Base-by-base conservation (phyloP, 2,888 invertebrate species). In the Dromius quadrimaculatus region DNA sequence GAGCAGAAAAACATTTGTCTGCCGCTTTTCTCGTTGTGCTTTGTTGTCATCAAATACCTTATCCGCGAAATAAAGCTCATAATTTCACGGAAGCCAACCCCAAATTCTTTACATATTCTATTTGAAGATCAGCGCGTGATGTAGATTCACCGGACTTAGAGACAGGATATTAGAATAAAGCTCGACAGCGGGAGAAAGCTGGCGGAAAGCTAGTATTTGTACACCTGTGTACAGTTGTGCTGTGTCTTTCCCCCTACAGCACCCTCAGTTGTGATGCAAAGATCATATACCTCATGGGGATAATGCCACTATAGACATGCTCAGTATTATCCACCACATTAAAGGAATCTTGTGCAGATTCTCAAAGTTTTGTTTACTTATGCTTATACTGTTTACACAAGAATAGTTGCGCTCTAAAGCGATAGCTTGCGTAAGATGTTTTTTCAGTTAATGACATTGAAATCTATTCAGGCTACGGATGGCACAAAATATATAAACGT, bases 41-140 rank as follows among this genome's bases (percentile, higher is more conserved):
- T n/a, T n/a, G n/a, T n/a, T n/a, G n/a, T n/a, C n/a, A n/a, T n/a
- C n/a, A n/a, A n/a, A n/a, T n/a, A n/a, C n/a, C n/a, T n/a, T n/a
- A n/a, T n/a, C n/a, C n/a, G n/a, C n/a, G n/a, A 22, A 47, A 47
- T 47, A 47, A 47, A 47, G 11, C 22, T 11, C 22, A 47, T 47
- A 47, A 47, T 47, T 57, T 34, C 15, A 28, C 28, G 11, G 32
- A 57, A 57, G 28, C 57, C 32, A 13, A n/a, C 19, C 28, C 5
- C 64, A 64, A 47, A 64, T 64, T 64, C 64, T 64, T 43, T 64
- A 64, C 45, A 64, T 64, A 64, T 64, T 64, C 64, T 47, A 45
- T 64, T 64, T 47, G 15, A 28, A 64, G 64, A 64, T 64, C 45
- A 64, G 23, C 22, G 9, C 17, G 45, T 5, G 3, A 28, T 28